Evolutionary conservation across 2,797 vertebrate genomes (phyloP), one percentile per base, ranked within the genome.

Genomic region (Notamacropus eugenii): DNA sequence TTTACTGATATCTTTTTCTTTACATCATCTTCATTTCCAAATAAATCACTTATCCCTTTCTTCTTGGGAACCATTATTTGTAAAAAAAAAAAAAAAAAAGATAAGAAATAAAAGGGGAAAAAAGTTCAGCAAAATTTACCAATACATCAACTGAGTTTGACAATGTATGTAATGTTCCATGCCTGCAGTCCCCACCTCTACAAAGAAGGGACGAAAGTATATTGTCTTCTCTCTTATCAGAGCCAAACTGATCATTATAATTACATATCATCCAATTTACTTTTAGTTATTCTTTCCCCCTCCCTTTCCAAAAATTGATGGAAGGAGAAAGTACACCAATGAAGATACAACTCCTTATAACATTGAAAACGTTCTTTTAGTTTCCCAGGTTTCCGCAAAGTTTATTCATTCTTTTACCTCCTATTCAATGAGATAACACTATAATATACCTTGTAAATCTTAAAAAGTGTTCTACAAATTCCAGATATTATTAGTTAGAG

Each of bases 301-400:
- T 22, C 3, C 2, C n/a, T 52, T 52, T 52, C 52, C 52, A 9
- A 52, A n/a, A 82, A 82, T 46, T 82, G 40, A 22, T 50, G 0
- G 91, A 59, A 92, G 54, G 46, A 91, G 90, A 90, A 40, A 74
- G 24, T 27, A 31, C 24, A 74, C 56, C 34, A 92, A 46, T 40
- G 31, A 82, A 46, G n/a, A 82, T 46, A 46, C 40, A 82, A 82
- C 40, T 74, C n/a, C 67, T 46, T 82, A 8, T 46, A 46, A 11
- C 40, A 24, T 46, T 82, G 74, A 82, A 46, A 46, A 82, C 27
- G 54, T 54, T 93, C 52, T n/a, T 92, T 95, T 54, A 93, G 40
- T 87, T 96, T 92, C 55, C 59, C 90, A 97, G 46, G 24, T 12
- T 46, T 95, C 4, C 92, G 58, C 94, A 97, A 96, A 40, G 93